Conservation (phyloP, 2,113 vertebrate genomes). For the Serilophus lunatus region DNA sequence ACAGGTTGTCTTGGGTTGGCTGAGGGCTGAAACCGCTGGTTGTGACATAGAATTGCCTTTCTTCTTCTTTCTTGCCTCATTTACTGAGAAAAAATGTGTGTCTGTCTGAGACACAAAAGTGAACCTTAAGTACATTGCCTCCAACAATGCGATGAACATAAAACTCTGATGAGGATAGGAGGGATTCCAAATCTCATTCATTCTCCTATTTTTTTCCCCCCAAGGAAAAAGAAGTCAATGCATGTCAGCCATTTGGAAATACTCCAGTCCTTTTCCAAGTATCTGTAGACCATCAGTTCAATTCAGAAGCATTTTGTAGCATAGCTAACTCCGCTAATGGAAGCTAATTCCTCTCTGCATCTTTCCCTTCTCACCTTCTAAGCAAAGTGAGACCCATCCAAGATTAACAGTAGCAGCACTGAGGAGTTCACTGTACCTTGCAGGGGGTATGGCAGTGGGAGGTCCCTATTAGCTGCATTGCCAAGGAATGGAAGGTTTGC, state of each 20-base stretch:
- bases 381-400: not conserved
- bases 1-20: not conserved
- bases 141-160: not conserved
- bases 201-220: not conserved
- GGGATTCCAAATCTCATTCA: not conserved
- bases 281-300: not conserved
- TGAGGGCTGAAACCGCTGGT: not conserved
- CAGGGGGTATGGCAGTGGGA: not conserved
- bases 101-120: not conserved
- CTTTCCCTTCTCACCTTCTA: conserved; percentile 1
- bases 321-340: not conserved
- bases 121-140: not conserved
- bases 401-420: not conserved
- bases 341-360: not conserved
- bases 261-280: not conserved
- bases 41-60: not conserved
- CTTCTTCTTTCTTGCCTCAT: too few relatives aligned
- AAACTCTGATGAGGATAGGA: not conserved
- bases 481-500: not conserved
- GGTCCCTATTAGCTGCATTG: not conserved
- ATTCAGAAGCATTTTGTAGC: not conserved
- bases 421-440: not conserved
- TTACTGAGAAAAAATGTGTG: not conserved
- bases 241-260: conserved; percentile 2
- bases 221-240: not conserved